Percentiles rank a stretch among this genome's conserved stretches.
Evolutionary conservation across 1,140 invertebrate genomes (phyloP).

Genomic region (Tigriopus japonicus): DNA sequence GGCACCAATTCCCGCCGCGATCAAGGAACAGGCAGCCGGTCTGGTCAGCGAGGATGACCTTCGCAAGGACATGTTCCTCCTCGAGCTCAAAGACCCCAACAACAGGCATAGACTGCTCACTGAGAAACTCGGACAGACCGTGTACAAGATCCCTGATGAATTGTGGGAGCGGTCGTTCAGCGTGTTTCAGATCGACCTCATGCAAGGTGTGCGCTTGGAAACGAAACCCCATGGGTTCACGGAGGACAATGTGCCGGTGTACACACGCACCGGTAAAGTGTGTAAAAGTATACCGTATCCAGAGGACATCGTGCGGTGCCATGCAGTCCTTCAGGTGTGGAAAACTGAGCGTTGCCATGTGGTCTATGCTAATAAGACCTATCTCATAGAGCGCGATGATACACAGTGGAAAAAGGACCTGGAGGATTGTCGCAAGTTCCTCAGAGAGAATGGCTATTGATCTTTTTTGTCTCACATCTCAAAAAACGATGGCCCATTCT

Average conservation of each 20-base stretch:
- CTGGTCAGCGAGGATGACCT: too few species aligned
- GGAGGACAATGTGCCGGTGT: not conserved
- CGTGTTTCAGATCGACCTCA: not conserved
- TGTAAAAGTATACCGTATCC: not conserved
- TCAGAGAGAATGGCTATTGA: not conserved
- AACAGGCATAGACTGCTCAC: not conserved
- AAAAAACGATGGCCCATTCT: too few species aligned
- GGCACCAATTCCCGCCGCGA: not conserved
- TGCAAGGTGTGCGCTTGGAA: not conserved
- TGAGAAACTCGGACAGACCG: not conserved
- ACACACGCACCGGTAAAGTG: not conserved
- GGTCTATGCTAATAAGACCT: not conserved
- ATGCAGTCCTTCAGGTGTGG: not conserved
- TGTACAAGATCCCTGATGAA: conserved; percentile 2
- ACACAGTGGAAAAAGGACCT: not conserved
- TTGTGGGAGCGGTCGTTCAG: not conserved
- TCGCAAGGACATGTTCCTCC: not conserved
- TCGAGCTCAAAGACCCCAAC: not conserved
- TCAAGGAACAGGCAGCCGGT: not conserved
- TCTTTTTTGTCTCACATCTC: too few species aligned
- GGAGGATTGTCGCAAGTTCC: not conserved
- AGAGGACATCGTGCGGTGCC: not conserved
- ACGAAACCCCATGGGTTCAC: not conserved
- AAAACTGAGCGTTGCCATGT: not conserved
- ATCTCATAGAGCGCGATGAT: not conserved